Evolutionary conservation across 2,888 invertebrate genomes (phyloP).

Genomic region (Heliconius hortense): DNA sequence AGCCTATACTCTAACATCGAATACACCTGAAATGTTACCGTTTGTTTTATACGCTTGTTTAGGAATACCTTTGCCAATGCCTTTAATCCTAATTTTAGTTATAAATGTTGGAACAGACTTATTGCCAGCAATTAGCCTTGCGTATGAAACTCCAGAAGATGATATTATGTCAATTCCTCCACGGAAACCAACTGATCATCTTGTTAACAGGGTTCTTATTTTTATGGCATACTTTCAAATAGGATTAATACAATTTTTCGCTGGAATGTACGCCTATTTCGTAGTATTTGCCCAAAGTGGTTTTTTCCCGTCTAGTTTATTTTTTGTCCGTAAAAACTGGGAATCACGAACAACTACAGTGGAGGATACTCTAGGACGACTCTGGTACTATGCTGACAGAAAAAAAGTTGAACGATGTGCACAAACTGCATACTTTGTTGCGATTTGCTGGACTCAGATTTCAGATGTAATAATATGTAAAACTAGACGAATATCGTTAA

Average conservation of each 20-base stretch:
- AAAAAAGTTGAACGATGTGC: conserved; percentile 87
- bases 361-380: conserved; percentile 88
- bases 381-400: conserved; percentile 87
- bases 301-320: conserved; percentile 85
- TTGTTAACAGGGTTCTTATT: conserved; percentile 84
- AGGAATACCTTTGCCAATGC: conserved; percentile 88
- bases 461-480: conserved; percentile 91
- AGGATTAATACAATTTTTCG: conserved; percentile 91
- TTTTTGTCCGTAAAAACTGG: conserved; percentile 88
- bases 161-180: conserved; percentile 87
- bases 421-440: conserved; percentile 90
- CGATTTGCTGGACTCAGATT: conserved; percentile 89
- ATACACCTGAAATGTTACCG: conserved; percentile 92
- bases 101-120: conserved; percentile 91
- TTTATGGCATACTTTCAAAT: conserved; percentile 93
- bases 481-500: conserved; percentile 87
- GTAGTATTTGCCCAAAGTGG: conserved; percentile 90
- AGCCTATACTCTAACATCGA: conserved; percentile 91
- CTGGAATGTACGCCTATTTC: conserved; percentile 90
- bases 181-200: conserved; percentile 77
- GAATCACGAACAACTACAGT: conserved; percentile 84
- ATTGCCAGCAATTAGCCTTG: conserved; percentile 89
- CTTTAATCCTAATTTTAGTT: conserved; percentile 82
- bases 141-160: conserved; percentile 88
- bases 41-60: conserved; percentile 88